A percentile compares a stretch with the other conserved stretches of the same genome.
phyloP scores from a whole-genome alignment of 53 echinoderm and acorn worm genomes.

The Luidia sarsii region DNA sequence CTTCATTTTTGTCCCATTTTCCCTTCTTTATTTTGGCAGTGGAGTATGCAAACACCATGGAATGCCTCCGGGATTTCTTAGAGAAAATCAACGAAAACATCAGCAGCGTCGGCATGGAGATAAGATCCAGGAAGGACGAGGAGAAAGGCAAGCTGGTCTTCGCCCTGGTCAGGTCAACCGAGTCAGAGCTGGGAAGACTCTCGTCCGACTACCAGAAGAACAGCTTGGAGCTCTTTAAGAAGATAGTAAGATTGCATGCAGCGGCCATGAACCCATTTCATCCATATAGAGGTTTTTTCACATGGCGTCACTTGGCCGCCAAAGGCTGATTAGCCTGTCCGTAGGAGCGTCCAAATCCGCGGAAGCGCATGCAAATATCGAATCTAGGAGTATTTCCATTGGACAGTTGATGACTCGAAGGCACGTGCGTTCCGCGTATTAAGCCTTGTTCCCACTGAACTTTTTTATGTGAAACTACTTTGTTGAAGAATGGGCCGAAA shows the following conservation, averaged over 20 bases:
- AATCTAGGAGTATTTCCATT: no score
- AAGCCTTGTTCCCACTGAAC: neutral
- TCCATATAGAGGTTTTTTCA: no score
- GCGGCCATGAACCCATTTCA: neutral
- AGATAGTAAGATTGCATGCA: slow-evolving; percentile 55
- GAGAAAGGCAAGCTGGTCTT: slow-evolving; percentile 68
- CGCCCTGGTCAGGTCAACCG: slow-evolving; percentile 86
- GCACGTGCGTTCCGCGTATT: no score
- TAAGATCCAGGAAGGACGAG: slow-evolving; percentile 64
- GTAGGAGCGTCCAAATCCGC: no score
- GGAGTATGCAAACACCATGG: neutral
- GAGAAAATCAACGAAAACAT: slow-evolving; percentile 64
- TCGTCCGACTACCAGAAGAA: slow-evolving; percentile 79
- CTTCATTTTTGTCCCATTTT: no score
- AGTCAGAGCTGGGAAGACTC: slow-evolving; percentile 81
- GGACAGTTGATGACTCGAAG: no score
- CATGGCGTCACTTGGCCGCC: no score
- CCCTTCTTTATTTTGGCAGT: no score
- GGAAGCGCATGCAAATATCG: no score
- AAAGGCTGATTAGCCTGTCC: no score
- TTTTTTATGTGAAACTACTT: neutral
- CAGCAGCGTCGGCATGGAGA: slow-evolving; percentile 73
- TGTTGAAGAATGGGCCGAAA: no score
- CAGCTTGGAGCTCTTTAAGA: slow-evolving; percentile 87
- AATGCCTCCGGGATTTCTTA: slow-evolving; percentile 31